Evolutionary conservation across 2,797 vertebrate species (phyloP).

Genomic region (Cuniculus paca): DNA sequence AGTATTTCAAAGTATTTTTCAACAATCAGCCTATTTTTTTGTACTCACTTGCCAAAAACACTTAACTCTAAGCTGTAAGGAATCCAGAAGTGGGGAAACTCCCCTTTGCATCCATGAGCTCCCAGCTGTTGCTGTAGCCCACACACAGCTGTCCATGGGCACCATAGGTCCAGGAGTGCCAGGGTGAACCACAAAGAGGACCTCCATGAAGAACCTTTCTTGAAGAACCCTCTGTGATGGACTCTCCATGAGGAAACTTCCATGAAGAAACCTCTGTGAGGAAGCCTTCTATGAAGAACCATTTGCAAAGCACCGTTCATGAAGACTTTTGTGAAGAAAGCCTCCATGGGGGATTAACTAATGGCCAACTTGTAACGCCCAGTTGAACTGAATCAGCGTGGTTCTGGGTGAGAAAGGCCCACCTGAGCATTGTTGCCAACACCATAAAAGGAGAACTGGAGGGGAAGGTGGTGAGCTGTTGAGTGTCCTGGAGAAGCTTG

Average conservation of each 20-base stretch:
- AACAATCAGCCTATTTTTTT: rapidly evolving
- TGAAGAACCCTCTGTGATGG: neutral
- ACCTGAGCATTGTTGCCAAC: neutral
- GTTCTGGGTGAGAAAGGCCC: neutral
- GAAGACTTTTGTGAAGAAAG: neutral
- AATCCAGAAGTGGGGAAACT: rapidly evolving
- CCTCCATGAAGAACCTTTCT: neutral
- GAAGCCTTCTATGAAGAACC: neutral
- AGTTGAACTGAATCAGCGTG: neutral
- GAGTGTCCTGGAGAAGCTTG: neutral
- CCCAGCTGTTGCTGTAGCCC: rapidly evolving
- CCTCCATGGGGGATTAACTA: neutral
- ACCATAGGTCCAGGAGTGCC: rapidly evolving
- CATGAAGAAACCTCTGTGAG: neutral
- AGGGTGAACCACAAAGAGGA: rapidly evolving
- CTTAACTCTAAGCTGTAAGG: neutral
- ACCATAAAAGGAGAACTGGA: neutral
- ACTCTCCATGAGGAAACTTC: neutral
- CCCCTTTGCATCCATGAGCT: rapidly evolving
- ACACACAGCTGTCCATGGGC: too few relatives aligned
- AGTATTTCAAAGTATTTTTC: neutral
- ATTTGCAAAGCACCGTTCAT: neutral
- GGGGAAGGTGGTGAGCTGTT: neutral
- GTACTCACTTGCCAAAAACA: rapidly evolving
- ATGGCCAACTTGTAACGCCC: neutral